Evolutionary conservation across 30 jellyfish, hydroid and myxozoan genomes (phyloP).

Genomic region (Aurelia aurita complex sp. Pacific): DNA sequence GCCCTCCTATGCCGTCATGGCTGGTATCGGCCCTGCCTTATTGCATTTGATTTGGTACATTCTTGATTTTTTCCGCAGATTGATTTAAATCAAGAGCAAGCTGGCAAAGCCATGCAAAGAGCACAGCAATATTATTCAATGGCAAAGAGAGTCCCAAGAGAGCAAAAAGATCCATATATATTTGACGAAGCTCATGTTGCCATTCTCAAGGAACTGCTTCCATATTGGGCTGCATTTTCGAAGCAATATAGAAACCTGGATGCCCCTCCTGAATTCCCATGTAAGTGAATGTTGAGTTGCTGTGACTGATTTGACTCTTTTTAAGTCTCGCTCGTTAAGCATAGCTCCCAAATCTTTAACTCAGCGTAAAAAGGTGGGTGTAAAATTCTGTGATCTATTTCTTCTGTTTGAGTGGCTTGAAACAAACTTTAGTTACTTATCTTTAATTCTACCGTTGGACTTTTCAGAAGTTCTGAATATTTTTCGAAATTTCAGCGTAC

Average conservation of each 20-base stretch:
- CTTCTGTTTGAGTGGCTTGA: too few relatives aligned
- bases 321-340: too few relatives aligned
- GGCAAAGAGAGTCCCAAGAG: slow-evolving; percentile 58
- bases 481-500: too few relatives aligned
- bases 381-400: too few relatives aligned
- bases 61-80: slow-evolving; percentile 26
- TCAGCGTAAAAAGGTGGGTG: too few relatives aligned
- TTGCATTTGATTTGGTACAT: not conserved
- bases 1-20: too few relatives aligned
- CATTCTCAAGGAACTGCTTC: slow-evolving; percentile 73
- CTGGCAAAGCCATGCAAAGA: slow-evolving; percentile 63
- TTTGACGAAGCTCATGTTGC: slow-evolving; percentile 83
- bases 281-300: slow-evolving; percentile 9
- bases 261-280: slow-evolving; percentile 56
- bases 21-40: not conserved
- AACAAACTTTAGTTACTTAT: too few relatives aligned
- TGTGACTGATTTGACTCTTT: too few relatives aligned
- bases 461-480: too few relatives aligned
- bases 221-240: slow-evolving; percentile 83
- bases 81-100: slow-evolving; percentile 80
- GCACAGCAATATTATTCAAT: slow-evolving; percentile 67
- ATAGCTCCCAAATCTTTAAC: too few relatives aligned
- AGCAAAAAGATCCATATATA: slow-evolving; percentile 64
- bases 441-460: too few relatives aligned
- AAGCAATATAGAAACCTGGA: slow-evolving; percentile 30